Evolutionary conservation across 2,797 vertebrate species (phyloP).

Genomic region (Silurus lanzhouensis): DNA sequence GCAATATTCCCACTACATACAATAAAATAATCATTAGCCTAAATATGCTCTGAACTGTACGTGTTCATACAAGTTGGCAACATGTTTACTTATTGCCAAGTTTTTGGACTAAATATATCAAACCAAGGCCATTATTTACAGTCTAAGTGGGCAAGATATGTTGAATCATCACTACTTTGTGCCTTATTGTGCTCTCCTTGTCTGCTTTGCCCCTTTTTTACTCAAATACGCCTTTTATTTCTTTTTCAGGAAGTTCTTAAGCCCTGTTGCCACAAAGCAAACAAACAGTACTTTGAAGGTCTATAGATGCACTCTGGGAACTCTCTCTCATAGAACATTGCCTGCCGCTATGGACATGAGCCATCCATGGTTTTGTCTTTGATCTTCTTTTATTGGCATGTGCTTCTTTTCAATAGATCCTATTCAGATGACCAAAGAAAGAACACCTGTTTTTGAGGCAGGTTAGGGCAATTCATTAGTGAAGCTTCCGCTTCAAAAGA

Average conservation of each 20-base stretch:
- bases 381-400: conserved; percentile 55
- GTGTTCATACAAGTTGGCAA: conserved; percentile 8
- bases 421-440: conserved; percentile 53
- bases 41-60: conserved; percentile 14
- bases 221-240: conserved; percentile 41
- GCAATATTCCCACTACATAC: background rate
- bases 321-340: conserved; percentile 46
- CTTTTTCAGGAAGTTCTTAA: conserved; percentile 50
- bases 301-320: conserved; percentile 46
- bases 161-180: conserved; percentile 40
- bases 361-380: conserved; percentile 49
- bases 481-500: conserved; percentile 46
- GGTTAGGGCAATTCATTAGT: conserved; percentile 50
- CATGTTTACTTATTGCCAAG: background rate
- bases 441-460: conserved; percentile 56
- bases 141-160: conserved; percentile 30
- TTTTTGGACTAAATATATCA: conserved; percentile 21
- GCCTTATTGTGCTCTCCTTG: conserved; percentile 37
- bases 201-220: conserved; percentile 36
- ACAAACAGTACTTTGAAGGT: conserved; percentile 55
- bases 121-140: conserved; percentile 27
- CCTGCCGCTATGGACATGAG: conserved; percentile 50
- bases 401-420: conserved; percentile 51
- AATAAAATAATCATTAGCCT: background rate
- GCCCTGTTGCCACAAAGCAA: conserved; percentile 51